Conservation (phyloP, 2,888 invertebrate species). For the Leucophora obtusa region DNA sequence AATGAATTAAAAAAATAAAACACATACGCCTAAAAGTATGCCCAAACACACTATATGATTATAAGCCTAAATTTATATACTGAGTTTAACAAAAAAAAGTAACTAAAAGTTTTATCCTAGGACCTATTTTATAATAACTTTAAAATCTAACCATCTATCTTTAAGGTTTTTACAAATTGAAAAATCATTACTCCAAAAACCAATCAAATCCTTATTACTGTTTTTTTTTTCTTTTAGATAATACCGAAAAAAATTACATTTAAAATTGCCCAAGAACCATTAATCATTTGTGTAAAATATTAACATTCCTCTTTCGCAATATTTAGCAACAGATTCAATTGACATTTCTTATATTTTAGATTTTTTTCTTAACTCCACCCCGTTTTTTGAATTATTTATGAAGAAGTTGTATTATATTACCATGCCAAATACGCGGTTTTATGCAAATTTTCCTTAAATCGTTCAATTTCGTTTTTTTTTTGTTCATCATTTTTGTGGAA, state of each 20-base stretch:
- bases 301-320: constrained; percentile 29
- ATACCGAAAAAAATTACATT: constrained; percentile 25
- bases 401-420: constrained; percentile 6
- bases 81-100: too few relatives aligned
- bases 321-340: constrained; percentile 61
- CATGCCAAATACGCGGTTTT: constrained; percentile 60
- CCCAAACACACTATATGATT: too few relatives aligned
- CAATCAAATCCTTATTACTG: constrained; percentile 42
- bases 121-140: too few relatives aligned
- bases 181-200: constrained; percentile 4
- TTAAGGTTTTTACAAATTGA: not conserved
- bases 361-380: not conserved
- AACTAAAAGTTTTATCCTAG: too few relatives aligned
- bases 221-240: constrained; percentile 8
- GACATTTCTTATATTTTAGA: constrained; percentile 43
- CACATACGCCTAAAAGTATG: too few relatives aligned
- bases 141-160: not conserved
- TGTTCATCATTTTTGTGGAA: not conserved
- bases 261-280: constrained; percentile 29
- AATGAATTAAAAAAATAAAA: not conserved
- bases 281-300: constrained; percentile 52
- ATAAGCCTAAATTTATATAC: too few relatives aligned
- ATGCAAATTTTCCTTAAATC: constrained; percentile 58
- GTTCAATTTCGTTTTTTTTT: constrained; percentile 9
- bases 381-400: not conserved